These are phyloP conservation scores for Pegea sp. DNA, from an alignment of 23 tunicate species.

Conservation along the genomic window DNA sequence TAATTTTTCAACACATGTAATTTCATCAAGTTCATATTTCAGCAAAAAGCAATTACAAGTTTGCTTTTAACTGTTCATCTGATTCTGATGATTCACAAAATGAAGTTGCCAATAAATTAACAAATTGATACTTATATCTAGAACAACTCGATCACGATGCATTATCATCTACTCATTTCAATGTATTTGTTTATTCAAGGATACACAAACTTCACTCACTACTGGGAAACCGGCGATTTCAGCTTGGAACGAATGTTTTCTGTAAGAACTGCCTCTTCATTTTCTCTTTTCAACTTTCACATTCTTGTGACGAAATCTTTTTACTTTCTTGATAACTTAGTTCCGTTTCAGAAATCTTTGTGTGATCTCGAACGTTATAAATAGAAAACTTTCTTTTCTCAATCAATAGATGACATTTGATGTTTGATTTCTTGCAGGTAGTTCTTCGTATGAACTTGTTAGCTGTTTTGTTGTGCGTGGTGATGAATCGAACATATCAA, in stretches of 20 bases:
- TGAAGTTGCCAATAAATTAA: no score
- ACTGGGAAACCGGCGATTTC: slow-evolving; percentile 75
- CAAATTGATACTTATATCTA: slow-evolving; percentile 3
- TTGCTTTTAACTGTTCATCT: no score
- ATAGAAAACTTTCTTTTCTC: no score
- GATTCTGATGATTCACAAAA: no score
- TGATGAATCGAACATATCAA: slow-evolving; percentile 68
- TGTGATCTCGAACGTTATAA: no score
- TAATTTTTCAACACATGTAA: no score
- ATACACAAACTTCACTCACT: slow-evolving; percentile 61
- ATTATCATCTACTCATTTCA: slow-evolving; percentile 36
- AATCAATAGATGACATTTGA: slow-evolving; percentile 1
- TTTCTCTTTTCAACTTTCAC: neutral
- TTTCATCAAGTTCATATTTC: no score
- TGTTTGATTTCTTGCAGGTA: slow-evolving; percentile 22
- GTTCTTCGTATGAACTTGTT: slow-evolving; percentile 52
- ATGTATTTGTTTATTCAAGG: slow-evolving; percentile 84
- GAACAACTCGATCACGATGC: slow-evolving; percentile 56
- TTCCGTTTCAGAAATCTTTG: neutral
- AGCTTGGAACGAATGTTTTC: slow-evolving; percentile 32
- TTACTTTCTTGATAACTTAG: neutral
- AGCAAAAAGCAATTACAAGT: no score
- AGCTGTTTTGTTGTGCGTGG: slow-evolving; percentile 47
- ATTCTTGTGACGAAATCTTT: neutral
- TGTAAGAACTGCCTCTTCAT: slow-evolving; percentile 31